A percentile compares a stretch with the other conserved stretches of the same genome.
Evolutionary conservation across 2,113 vertebrate species (phyloP).

Genomic region (Prionailurus viverrinus): DNA sequence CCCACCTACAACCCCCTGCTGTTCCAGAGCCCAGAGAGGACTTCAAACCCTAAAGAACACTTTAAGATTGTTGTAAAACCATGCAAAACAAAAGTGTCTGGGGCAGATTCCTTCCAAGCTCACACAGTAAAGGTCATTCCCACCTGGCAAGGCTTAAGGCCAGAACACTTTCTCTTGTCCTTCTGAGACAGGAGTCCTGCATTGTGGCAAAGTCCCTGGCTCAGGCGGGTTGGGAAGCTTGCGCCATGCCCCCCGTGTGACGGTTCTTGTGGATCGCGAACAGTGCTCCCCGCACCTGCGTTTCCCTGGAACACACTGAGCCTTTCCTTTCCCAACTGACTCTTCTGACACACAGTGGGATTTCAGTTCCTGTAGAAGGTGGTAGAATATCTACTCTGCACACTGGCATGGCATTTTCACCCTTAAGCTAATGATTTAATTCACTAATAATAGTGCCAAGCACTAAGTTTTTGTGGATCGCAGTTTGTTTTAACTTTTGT

Average conservation of each 20-base stretch:
- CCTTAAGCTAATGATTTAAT: neutral
- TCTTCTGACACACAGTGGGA: neutral
- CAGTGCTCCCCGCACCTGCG: neutral
- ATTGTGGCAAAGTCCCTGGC: rapidly evolving
- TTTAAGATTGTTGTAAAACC: neutral
- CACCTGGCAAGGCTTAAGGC: neutral
- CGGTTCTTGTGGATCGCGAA: neutral
- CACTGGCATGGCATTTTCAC: neutral
- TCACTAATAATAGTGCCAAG: neutral
- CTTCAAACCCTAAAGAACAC: neutral
- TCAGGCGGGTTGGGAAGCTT: no score
- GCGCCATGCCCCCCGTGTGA: rapidly evolving
- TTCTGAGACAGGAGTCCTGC: neutral
- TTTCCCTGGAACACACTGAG: neutral
- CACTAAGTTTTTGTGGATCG: neutral
- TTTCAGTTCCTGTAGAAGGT: neutral
- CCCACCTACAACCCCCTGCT: neutral
- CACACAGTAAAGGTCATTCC: no score
- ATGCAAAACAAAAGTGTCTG: neutral
- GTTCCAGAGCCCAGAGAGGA: neutral
- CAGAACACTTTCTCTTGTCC: neutral
- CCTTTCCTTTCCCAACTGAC: neutral
- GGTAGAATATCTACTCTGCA: neutral
- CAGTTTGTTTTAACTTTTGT: neutral
- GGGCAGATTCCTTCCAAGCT: neutral